Percentiles rank a stretch among this genome's conserved stretches.
phyloP scores from a whole-genome alignment of 2,888 invertebrate species.

The Eulithis prunata region DNA sequence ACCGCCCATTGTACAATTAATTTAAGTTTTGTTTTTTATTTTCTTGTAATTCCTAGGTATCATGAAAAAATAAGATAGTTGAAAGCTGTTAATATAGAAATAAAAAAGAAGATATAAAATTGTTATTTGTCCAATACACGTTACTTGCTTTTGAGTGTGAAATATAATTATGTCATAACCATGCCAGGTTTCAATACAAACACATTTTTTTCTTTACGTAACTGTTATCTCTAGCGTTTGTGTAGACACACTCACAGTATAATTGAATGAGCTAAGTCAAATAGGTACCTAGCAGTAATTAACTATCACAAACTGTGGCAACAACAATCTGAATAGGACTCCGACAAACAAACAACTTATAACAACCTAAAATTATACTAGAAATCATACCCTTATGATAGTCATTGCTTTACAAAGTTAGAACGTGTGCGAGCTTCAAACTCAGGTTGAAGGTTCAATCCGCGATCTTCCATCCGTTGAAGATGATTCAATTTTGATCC shows the following conservation, averaged over 20 bases:
- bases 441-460: constrained; percentile 4
- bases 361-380: constrained; percentile 1
- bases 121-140: too few species aligned
- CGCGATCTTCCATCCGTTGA: constrained; percentile 10
- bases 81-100: too few species aligned
- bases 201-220: too few species aligned
- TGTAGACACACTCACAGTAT: neutral
- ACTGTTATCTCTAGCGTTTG: too few species aligned
- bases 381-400: neutral
- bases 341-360: constrained; percentile 1
- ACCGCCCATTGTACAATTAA: too few species aligned
- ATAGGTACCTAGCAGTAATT: constrained; percentile 1
- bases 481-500: constrained; percentile 8
- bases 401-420: neutral
- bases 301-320: constrained; percentile 11
- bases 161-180: too few species aligned
- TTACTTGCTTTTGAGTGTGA: too few species aligned
- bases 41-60: too few species aligned
- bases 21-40: too few species aligned
- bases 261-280: neutral
- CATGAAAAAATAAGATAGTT: too few species aligned
- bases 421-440: constrained; percentile 10
- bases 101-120: too few species aligned
- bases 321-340: constrained; percentile 4
- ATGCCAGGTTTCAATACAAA: too few species aligned